Evolutionary conservation across 2,797 vertebrate species (phyloP), one percentile per base, ranked within the genome.

Genomic region (Hypotaenidia philippensis): DNA sequence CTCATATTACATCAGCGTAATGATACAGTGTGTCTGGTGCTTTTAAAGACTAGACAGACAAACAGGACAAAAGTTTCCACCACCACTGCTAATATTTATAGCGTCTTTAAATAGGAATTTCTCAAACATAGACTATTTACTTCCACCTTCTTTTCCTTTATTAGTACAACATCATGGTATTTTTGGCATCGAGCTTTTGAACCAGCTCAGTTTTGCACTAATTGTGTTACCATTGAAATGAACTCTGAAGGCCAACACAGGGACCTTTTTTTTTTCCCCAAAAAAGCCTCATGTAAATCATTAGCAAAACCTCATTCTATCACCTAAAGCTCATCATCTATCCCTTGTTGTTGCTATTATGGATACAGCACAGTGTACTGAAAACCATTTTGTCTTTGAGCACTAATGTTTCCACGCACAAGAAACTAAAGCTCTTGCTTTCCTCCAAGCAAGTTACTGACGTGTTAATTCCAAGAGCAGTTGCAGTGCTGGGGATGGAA

Each of bases 1-100:
- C 89, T 96, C 93, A 90, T 79, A 96, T 94, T 88, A 93, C 82
- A 66, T 96, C 94, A 96, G 52, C 70, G 59, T 45, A 95, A 72
- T 93, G 89, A 94, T 90, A 95, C 87, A 83, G 83, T 88, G 13
- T 27, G 76, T 95, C 95, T 97, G 71, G 61, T 53, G 29, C 72
- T 94, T 92, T 95, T 89, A 85, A 93, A 88, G 70, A 90, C 21
- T 55, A 93, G 76, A 87, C 55, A 92, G 83, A 85, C 31, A 89
- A 83, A 85, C 1, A 2, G 27, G 13, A 94, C 8, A 87, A 92
- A 93, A 76, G 22, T 88, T 89, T 92, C 31, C 29, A 87, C 19
- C 13, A 45, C 16, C 36, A 75, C 32, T 65, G 6, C 16, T 93
- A 45, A 57, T 68, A 89, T 83, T 83, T 93, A 83, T 19, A 26